phyloP scores from a whole-genome alignment of 2,888 invertebrate species.

The Labia minor region DNA sequence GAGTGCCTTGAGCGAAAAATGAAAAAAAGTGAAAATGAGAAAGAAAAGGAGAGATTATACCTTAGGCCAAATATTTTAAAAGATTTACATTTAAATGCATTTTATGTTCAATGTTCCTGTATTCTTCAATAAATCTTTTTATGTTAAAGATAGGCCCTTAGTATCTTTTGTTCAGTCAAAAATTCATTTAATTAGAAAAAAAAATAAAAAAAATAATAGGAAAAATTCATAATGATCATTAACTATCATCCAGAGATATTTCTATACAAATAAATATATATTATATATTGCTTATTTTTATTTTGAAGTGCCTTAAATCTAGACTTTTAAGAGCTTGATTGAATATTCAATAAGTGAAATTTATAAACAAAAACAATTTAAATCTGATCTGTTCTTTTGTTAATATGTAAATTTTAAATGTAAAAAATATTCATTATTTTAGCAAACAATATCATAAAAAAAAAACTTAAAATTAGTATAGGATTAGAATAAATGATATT shows the following conservation, averaged over 20 bases:
- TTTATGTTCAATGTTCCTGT: constrained; percentile 2
- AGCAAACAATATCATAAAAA: background rate
- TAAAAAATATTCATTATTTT: constrained; percentile 4
- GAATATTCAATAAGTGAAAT: too few species aligned
- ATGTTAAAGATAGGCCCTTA: too few species aligned
- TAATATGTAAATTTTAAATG: background rate
- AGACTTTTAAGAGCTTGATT: constrained; percentile 2
- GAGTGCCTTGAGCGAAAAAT: background rate
- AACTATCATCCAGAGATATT: background rate
- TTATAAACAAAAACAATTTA: background rate
- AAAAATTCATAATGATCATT: background rate
- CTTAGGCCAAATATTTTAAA: background rate
- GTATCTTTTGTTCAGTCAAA: too few species aligned
- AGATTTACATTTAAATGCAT: too few species aligned
- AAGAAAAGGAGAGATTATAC: background rate
- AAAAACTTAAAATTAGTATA: background rate
- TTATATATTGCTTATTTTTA: constrained; percentile 13
- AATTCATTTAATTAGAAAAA: too few species aligned
- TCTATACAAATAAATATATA: background rate
- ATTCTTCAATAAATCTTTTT: background rate
- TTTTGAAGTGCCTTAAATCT: background rate
- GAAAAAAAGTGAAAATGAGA: background rate
- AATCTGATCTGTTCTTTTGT: background rate
- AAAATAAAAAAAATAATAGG: background rate
- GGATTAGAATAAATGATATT: background rate